phyloP scores from a whole-genome alignment of 2,113 vertebrate genomes.

The Gambusia holbrooki region DNA sequence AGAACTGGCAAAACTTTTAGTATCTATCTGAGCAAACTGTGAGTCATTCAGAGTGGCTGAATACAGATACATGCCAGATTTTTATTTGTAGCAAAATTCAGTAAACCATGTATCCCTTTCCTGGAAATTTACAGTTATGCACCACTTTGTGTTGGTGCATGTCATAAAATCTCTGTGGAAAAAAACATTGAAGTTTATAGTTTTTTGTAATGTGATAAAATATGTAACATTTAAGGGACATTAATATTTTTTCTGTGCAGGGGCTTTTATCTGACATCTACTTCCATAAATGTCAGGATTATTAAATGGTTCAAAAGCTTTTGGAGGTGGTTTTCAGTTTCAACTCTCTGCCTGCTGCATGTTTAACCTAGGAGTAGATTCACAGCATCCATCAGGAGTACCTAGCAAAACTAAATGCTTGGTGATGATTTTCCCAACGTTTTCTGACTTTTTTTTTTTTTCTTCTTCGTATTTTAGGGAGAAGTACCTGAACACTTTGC shows the following conservation, averaged over 20 bases:
- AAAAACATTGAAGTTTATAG: background rate
- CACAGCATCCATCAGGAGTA: constrained; percentile 18
- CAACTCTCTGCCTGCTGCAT: constrained; percentile 26
- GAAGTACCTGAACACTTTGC: constrained; percentile 87
- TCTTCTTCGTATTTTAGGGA: constrained; percentile 73
- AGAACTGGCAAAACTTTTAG: background rate
- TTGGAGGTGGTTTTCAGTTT: constrained; percentile 21
- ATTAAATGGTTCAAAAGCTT: background rate
- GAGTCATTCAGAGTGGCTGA: background rate
- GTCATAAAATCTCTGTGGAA: background rate
- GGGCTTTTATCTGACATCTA: background rate
- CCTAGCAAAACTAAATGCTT: constrained; percentile 9
- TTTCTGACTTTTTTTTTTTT: background rate
- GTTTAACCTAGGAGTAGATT: constrained; percentile 46
- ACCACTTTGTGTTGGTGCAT: background rate
- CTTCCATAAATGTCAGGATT: background rate
- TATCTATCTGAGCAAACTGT: background rate
- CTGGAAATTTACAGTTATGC: background rate
- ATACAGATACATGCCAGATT: background rate
- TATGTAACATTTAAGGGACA: too few species aligned
- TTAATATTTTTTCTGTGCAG: too few species aligned
- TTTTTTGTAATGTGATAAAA: too few species aligned
- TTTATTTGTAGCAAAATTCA: background rate
- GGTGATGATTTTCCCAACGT: background rate
- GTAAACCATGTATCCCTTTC: background rate